These are phyloP conservation scores for Fratercula arctica DNA, from an alignment of 2,797 vertebrate species.

Conservation along the genomic window DNA sequence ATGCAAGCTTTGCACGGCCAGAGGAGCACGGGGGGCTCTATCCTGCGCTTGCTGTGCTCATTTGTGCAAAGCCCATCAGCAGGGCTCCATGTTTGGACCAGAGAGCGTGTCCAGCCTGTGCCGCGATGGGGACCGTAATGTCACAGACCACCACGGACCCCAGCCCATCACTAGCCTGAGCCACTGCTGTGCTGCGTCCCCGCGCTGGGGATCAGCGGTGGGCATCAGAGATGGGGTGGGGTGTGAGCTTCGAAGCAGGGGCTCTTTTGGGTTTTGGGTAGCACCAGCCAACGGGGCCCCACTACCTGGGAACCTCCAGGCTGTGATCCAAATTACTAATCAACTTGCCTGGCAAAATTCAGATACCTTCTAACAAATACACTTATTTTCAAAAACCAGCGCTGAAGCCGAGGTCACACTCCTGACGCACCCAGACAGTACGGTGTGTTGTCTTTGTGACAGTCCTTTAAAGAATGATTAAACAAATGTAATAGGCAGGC, in stretches of 20 bases:
- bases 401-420: neutral
- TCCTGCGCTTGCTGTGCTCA: accelerated
- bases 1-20: neutral
- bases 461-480: constrained; percentile 45
- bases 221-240: accelerated
- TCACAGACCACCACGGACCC: neutral
- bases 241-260: accelerated
- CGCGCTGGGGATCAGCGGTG: accelerated
- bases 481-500: neutral
- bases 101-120: neutral
- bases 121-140: accelerated
- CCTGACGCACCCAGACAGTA: neutral
- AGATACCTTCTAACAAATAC: neutral
- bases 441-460: neutral
- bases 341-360: neutral
- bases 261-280: neutral
- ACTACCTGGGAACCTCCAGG: accelerated
- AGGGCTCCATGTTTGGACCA: neutral
- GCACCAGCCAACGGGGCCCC: accelerated
- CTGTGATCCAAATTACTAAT: neutral
- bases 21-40: accelerated
- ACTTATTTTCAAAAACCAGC: neutral
- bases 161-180: accelerated
- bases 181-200: neutral
- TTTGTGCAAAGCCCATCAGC: neutral